Percentiles rank a stretch among this genome's conserved stretches.
Conservation (phyloP, 2,113 vertebrate genomes). For the Pteruthius melanotis region DNA sequence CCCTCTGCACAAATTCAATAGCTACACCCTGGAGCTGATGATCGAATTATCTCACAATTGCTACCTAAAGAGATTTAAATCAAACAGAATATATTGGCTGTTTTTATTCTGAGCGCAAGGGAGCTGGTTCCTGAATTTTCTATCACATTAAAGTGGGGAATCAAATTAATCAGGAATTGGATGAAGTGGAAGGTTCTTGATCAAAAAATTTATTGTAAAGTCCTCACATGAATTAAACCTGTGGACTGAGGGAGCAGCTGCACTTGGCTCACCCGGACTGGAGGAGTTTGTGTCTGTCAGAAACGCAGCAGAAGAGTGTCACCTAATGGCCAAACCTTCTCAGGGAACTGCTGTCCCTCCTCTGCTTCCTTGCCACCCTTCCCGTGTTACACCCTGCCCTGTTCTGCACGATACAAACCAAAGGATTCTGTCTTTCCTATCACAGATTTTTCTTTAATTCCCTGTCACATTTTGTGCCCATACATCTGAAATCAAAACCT, state of each 20-base stretch:
- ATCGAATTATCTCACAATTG: background rate
- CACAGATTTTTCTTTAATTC: background rate
- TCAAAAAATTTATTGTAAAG: background rate
- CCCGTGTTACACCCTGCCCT: accelerated
- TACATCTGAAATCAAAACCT: background rate
- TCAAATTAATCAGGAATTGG: conserved; percentile 14
- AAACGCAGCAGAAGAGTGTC: conserved; percentile 33
- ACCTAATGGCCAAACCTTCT: conserved; percentile 21
- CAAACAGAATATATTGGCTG: background rate
- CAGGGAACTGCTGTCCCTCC: background rate
- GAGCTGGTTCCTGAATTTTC: background rate
- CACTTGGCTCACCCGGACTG: background rate
- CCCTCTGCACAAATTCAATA: background rate
- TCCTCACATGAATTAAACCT: background rate
- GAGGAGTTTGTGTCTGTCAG: background rate
- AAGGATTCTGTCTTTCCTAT: background rate
- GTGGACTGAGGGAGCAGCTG: background rate
- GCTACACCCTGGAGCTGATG: background rate
- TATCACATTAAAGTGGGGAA: background rate
- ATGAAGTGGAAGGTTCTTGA: background rate
- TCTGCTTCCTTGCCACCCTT: background rate
- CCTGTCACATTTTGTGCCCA: background rate
- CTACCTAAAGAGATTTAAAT: background rate
- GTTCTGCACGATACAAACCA: accelerated
- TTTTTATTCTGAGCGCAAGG: background rate